Percentiles rank a stretch among this genome's conserved stretches.
These are phyloP conservation scores for zebrafish (Danio rerio) DNA, from an alignment of 2,113 vertebrate genomes.

Conservation along the genomic window GRCz12tu NC_133183.1:31272001-31272500, in stretches of 20 bases:
- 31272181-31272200: conserved; percentile 16
- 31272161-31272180: conserved; percentile 24
- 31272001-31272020: neutral
- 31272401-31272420: conserved; percentile 39
- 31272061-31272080: conserved; percentile 28
- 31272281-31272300: conserved; percentile 23
- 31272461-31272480: conserved; percentile 18
- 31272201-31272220: conserved; percentile 28
- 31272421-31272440: conserved; percentile 39
- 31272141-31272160: conserved; percentile 27
- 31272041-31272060: neutral
- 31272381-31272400: conserved; percentile 39
- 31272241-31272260: conserved; percentile 33
- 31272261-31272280: conserved; percentile 32
- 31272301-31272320: neutral
- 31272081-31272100: conserved; percentile 35
- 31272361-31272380: conserved; percentile 35
- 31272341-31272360: conserved; percentile 15
- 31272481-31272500: conserved; percentile 7
- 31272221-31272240: neutral
- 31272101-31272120: conserved; percentile 24
- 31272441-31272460: conserved; percentile 13
- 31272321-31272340: neutral
- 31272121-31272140: conserved; percentile 18
- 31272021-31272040: neutral